Evolutionary conservation across 2,797 vertebrate species (phyloP).

Genomic region (Loriculus beryllinus): DNA sequence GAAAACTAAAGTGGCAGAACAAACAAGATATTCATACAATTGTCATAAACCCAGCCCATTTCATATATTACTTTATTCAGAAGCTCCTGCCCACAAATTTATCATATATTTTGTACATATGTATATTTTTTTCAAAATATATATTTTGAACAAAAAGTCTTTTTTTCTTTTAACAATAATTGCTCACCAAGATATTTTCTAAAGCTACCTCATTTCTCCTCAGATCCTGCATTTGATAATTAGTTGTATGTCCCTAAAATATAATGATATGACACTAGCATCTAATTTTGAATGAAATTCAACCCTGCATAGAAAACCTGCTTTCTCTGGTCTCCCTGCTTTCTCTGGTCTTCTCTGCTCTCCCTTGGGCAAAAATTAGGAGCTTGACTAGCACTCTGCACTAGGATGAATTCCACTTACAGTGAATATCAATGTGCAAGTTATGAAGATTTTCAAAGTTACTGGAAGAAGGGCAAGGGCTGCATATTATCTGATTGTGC

Average conservation of each 20-base stretch:
- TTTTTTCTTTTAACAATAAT: neutral
- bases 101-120: too few species aligned
- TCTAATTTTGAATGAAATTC: neutral
- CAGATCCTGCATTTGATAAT: neutral
- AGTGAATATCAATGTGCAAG: neutral
- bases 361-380: slow-evolving; percentile 13
- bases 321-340: neutral
- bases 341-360: neutral
- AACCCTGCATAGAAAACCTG: neutral
- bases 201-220: neutral
- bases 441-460: neutral
- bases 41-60: neutral
- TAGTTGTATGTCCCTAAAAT: neutral
- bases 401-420: neutral
- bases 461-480: neutral
- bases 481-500: neutral
- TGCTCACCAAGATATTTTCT: neutral
- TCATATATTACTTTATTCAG: neutral
- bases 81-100: neutral
- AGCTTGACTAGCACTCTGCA: neutral
- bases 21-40: slow-evolving; percentile 6
- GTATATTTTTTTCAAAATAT: too few species aligned
- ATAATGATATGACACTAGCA: neutral
- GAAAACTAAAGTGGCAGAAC: slow-evolving; percentile 36
- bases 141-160: neutral